phyloP scores from a whole-genome alignment of 2,113 vertebrate species.

The Alligator sinensis region DNA sequence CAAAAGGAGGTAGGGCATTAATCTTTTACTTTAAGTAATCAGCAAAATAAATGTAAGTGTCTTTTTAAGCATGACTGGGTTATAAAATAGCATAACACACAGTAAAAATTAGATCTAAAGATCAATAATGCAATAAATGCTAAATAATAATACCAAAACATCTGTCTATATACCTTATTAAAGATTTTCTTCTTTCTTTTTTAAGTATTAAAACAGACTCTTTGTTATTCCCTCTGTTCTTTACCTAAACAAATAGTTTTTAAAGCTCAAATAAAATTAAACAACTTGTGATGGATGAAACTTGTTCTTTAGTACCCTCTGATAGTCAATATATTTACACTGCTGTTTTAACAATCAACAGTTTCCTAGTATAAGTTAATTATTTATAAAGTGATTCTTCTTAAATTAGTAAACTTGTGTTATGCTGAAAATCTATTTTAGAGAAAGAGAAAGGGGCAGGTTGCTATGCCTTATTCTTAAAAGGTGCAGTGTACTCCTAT shows the following conservation, averaged over 20 bases:
- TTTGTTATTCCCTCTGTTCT: neutral
- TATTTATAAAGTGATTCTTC: neutral
- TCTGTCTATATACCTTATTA: neutral
- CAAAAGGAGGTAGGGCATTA: conserved; percentile 56
- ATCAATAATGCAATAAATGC: neutral
- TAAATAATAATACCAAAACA: neutral
- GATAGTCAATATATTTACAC: neutral
- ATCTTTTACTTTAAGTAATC: neutral
- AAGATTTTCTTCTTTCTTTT: neutral
- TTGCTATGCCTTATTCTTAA: neutral
- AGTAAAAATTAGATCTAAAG: neutral
- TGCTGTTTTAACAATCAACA: neutral
- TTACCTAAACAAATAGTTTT: neutral
- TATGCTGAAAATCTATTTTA: neutral
- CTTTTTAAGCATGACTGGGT: neutral
- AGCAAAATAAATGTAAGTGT: neutral
- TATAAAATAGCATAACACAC: neutral
- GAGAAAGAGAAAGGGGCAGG: neutral
- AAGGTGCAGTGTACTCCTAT: neutral
- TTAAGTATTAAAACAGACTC: neutral
- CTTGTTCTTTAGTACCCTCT: neutral
- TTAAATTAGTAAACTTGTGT: neutral
- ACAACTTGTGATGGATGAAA: neutral
- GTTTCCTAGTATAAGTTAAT: neutral
- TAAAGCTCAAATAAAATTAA: neutral